Evolutionary conservation across 2,797 vertebrate species (phyloP), one percentile per base, ranked within the genome.

Genomic region (Poecilia velifera): DNA sequence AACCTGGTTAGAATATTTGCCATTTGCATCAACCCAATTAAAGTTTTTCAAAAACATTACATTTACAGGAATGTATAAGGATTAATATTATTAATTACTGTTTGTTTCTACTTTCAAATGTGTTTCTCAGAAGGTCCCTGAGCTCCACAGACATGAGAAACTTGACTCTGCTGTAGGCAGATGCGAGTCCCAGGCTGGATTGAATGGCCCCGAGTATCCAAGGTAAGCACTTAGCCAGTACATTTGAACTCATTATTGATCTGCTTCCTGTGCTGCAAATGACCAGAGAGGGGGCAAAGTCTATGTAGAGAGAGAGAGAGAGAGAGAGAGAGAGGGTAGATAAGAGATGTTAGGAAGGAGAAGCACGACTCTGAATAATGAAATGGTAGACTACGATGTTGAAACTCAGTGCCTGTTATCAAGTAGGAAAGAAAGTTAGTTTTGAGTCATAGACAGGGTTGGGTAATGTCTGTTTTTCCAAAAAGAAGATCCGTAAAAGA

Each of bases 141-240:
- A 92, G 80, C 88, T 82, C 49, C 81, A 66, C 82, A 88, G 80
- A 91, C 82, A 89, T 86, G 86, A 91, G 92, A 91, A 91, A 94
- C 86, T 55, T 77, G 89, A 93, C 79, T 89, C 90, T 83, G 77
- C 89, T 77, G 77, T 2, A 85, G 84, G 78, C 91, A 90, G 91
- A 93, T 91, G 85, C 72, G 82, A 89, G 89, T 88, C 90, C 92
- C 84, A 87, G 90, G 84, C 90, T 92, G 92, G 94, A 94, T 94
- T 95, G 94, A 91, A 95, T 95, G 93, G 94, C 94, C 91, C 87
- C 88, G 92, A 95, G 90, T 91, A 92, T 90, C 91, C 93, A 85
- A 94, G 94, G 95, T 95, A 93, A 95, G 94, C 93, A 90, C 91
- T 94, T 89, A 93, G 90, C 90, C 90, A 93, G 93, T 93, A 90